Evolutionary conservation across 2,113 vertebrate genomes (phyloP), one percentile per base, ranked within the genome.

Genomic region (Anseranas semipalmata): DNA sequence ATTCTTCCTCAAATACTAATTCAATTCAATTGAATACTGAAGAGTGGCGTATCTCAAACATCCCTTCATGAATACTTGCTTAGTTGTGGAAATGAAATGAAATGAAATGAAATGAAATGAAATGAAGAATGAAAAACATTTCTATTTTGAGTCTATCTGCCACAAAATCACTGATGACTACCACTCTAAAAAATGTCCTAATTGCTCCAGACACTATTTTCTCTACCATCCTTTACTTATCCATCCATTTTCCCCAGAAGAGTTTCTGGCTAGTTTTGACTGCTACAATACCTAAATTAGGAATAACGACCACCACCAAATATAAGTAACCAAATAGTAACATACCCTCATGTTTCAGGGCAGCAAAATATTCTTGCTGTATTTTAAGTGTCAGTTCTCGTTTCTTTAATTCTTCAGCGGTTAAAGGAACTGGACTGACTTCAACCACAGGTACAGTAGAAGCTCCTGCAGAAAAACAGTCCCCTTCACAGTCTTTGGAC

Each of bases 281-380:
- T 88, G 77, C 25, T 58, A 76, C 10, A 50, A 10, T 41, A 71
- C 16, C 10, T 52, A 89, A 72, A 66, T 72, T 32, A 46, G 53
- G 20, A 95, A 55, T 59, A 84, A 72, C 3, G 35, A 72, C 67
- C n/a, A 43, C 1, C 30, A 32, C 4, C 4, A 25, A 52, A 20
- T 37, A 19, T 11, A 76, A 77, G 25, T 41, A 92, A 77, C 10
- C 15, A 79, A 91, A 88, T 2, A 55, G 41, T 39, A 90, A 66
- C 79, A 75, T 98, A 99, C 99, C 99, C 94, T 99, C 99, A 19
- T 98, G 96, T 45, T 97, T 96, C 62, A 99, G 96, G 6, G 98
- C 98, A 46, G 96, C 93, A 46, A 97, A 85, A 97, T 98, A 97
- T 87, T 99, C 99, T 87, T 98, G 92, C 45, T 97, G 97, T 87